Conservation (phyloP, 2,113 vertebrate genomes). For the Engystomops pustulosus region DNA sequence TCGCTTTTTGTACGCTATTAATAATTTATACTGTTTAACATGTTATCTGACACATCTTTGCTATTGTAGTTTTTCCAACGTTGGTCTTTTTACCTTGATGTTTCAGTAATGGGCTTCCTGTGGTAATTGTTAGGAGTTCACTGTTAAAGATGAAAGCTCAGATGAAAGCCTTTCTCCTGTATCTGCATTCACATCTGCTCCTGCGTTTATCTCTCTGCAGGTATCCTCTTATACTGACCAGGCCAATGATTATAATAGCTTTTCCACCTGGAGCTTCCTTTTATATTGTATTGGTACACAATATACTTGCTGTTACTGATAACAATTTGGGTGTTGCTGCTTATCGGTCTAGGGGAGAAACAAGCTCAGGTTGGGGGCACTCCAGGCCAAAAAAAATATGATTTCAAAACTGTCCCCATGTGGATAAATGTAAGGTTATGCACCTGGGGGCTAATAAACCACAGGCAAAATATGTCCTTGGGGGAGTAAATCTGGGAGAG, state of each 20-base stretch:
- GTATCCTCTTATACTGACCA: constrained; percentile 21
- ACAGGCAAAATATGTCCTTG: no score
- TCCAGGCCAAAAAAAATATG: no score
- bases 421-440: no score
- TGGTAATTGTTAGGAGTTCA: constrained; percentile 10
- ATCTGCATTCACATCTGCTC: constrained; percentile 11
- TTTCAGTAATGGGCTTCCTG: neutral
- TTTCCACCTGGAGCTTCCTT: constrained; percentile 20
- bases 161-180: neutral
- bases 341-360: neutral
- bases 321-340: neutral
- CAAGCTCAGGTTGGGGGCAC: no score
- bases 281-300: neutral
- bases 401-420: no score
- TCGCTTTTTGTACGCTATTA: neutral
- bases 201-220: constrained; percentile 6
- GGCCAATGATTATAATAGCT: neutral
- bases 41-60: neutral
- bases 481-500: no score
- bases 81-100: constrained; percentile 25
- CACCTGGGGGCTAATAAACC: no score
- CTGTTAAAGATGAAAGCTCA: neutral
- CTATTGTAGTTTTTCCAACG: neutral
- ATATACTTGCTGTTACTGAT: neutral
- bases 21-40: neutral